A percentile compares a stretch with the other conserved stretches of the same genome.
Evolutionary conservation across 2,113 vertebrate genomes (phyloP).

Genomic region (Aythya baeri): DNA sequence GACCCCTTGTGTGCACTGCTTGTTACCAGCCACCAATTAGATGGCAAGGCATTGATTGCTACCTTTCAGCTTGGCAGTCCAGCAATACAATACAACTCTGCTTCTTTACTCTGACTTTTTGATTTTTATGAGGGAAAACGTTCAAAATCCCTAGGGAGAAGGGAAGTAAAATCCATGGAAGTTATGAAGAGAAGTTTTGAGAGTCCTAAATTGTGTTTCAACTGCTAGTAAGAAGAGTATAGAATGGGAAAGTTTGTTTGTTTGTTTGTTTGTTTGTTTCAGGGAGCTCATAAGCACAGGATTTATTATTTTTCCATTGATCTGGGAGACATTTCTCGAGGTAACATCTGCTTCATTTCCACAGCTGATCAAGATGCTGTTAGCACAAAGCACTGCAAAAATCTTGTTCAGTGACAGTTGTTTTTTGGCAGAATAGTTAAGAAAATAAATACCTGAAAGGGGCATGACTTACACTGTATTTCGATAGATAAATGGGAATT

Average conservation of each 20-base stretch:
- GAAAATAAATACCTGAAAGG: background rate
- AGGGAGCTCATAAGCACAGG: background rate
- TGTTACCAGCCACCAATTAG: background rate
- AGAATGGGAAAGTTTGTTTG: background rate
- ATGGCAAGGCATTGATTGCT: background rate
- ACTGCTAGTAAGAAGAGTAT: background rate
- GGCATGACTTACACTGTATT: background rate
- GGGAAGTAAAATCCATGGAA: background rate
- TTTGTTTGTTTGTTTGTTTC: background rate
- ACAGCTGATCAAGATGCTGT: background rate
- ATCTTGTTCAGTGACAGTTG: background rate
- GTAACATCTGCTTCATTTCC: background rate
- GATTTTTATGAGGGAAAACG: background rate
- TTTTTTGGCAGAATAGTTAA: background rate
- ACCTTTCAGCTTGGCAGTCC: background rate
- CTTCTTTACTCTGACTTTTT: background rate
- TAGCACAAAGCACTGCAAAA: background rate
- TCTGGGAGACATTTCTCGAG: background rate
- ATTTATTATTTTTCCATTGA: background rate
- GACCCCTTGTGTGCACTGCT: background rate
- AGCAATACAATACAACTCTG: background rate
- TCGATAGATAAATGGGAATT: background rate
- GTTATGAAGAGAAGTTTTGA: background rate
- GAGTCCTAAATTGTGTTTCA: background rate
- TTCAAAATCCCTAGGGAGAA: background rate